A percentile compares a stretch with the other conserved stretches of the same genome.
These are phyloP conservation scores for Ciconia boyciana DNA, from an alignment of 2,113 vertebrate species.

Conservation along the genomic window DNA sequence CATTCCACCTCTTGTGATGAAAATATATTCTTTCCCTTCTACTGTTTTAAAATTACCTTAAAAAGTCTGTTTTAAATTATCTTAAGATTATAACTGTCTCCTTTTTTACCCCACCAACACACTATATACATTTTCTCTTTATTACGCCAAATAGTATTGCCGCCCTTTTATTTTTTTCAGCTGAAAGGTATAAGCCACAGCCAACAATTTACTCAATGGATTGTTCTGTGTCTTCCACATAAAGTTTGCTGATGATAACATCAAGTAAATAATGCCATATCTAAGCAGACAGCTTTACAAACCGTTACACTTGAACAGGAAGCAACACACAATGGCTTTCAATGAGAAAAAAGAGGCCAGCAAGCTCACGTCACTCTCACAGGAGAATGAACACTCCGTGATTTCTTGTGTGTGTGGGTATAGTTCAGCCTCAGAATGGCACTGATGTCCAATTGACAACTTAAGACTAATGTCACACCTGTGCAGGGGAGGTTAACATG, in stretches of 20 bases:
- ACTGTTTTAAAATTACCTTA: background rate
- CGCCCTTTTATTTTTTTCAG: background rate
- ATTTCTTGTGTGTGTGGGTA: background rate
- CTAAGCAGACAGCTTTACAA: background rate
- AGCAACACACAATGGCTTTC: background rate
- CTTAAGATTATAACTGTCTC: background rate
- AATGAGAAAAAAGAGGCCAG: background rate
- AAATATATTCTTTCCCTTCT: background rate
- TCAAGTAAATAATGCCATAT: background rate
- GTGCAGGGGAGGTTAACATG: background rate
- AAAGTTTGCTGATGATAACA: background rate
- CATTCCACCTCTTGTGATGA: background rate
- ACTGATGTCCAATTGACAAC: background rate
- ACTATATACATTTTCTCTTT: background rate
- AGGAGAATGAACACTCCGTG: background rate
- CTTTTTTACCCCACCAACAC: background rate
- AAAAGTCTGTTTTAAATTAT: background rate
- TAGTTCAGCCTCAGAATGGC: background rate
- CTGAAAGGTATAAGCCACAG: background rate
- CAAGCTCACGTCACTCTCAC: background rate
- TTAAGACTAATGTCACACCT: background rate
- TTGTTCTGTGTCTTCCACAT: background rate
- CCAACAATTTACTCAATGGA: background rate
- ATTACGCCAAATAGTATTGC: background rate
- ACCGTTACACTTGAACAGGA: background rate